A percentile compares a stretch with the other conserved stretches of the same genome.
Conservation (phyloP, 2,888 invertebrate genomes). For the Cephonodes hylas region DNA sequence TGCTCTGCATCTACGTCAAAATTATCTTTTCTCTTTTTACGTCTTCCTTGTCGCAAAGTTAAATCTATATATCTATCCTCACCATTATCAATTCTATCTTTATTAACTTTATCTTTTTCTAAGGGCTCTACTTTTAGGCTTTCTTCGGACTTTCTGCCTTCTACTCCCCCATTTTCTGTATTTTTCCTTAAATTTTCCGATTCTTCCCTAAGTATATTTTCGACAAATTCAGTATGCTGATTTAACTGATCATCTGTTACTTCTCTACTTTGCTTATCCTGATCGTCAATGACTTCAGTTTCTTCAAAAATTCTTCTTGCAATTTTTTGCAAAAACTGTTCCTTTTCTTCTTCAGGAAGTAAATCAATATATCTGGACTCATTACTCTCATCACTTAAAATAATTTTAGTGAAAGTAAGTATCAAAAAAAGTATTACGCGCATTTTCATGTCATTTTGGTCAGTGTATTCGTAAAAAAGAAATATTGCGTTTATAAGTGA, state of each 20-base stretch:
- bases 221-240: constrained; percentile 48
- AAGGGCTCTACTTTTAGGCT: constrained; percentile 23
- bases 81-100: constrained; percentile 19
- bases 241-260: constrained; percentile 47
- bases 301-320: constrained; percentile 57
- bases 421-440: constrained; percentile 39
- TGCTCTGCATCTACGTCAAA: constrained; percentile 13
- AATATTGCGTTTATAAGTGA: neutral
- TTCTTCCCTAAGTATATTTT: constrained; percentile 54
- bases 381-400: constrained; percentile 32
- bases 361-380: constrained; percentile 58
- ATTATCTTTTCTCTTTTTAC: constrained; percentile 15
- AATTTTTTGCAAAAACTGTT: constrained; percentile 54
- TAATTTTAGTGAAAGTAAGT: constrained; percentile 22
- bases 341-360: constrained; percentile 58
- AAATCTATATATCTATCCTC: constrained; percentile 27
- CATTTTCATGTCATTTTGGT: constrained; percentile 37
- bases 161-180: constrained; percentile 19
- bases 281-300: constrained; percentile 36
- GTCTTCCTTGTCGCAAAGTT: constrained; percentile 23
- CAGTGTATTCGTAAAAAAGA: neutral
- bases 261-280: constrained; percentile 35
- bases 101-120: constrained; percentile 19
- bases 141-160: constrained; percentile 11
- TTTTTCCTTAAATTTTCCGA: constrained; percentile 34